Percentiles rank a stretch among this genome's conserved stretches.
Evolutionary conservation across 2,888 invertebrate genomes (phyloP).

Genomic region (Microctonus brassicae): DNA sequence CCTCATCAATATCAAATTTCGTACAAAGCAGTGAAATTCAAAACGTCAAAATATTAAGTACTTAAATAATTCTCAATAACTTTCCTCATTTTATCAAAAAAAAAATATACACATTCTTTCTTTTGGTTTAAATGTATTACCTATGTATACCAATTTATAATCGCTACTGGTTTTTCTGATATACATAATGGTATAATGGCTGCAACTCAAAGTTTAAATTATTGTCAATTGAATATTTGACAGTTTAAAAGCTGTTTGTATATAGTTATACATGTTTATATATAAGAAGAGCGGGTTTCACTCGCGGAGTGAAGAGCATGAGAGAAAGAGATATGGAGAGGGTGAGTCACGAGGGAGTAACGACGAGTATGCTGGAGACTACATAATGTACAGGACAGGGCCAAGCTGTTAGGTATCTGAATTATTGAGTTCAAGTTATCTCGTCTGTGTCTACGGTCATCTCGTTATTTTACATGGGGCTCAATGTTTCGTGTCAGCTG

Average conservation of each 20-base stretch:
- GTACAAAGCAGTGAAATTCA: no score
- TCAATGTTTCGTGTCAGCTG: constrained; percentile 42
- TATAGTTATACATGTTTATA: not conserved
- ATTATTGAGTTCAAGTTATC: constrained; percentile 68
- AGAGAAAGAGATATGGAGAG: constrained; percentile 32
- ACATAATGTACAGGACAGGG: constrained; percentile 69
- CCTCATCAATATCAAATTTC: no score
- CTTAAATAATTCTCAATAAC: no score
- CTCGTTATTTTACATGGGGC: constrained; percentile 66
- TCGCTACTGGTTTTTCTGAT: no score
- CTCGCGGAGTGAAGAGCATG: constrained; percentile 46
- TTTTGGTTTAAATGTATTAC: no score
- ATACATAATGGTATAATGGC: no score
- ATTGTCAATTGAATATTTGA: no score
- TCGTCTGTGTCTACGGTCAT: constrained; percentile 67
- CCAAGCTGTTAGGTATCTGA: constrained; percentile 69
- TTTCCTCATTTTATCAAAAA: no score
- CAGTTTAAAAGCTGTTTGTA: constrained; percentile 65
- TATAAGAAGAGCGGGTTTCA: constrained; percentile 45
- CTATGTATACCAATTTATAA: no score
- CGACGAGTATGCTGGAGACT: constrained; percentile 54
- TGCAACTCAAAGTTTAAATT: no score
- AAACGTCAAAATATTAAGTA: no score
- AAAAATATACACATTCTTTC: no score
- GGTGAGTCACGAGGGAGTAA: constrained; percentile 42